Evolutionary conservation across 30 jellyfish, hydroid and myxozoan species (phyloP), one percentile per base, ranked within the genome.

Genomic region (Morbakka virulenta): DNA sequence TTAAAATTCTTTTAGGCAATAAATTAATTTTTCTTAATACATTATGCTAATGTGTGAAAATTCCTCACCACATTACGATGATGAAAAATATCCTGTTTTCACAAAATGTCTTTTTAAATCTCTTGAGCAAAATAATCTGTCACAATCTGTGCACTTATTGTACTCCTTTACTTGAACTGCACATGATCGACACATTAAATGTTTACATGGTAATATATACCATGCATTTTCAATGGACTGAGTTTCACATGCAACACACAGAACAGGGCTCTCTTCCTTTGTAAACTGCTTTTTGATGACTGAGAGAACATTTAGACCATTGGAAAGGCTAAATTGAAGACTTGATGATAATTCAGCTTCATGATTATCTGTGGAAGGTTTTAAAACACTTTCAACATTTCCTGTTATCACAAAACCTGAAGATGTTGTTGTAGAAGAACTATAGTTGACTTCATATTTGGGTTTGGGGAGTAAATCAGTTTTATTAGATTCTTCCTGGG

Each of bases 111-210:
- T 36, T 17, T 35, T 52, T 51, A 82, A 53, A 3, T 69, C 86
- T 14, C 50, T 62, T 25, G 20, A 53, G 4, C 57, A 27, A 63
- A 69, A 82, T 3, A 11, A 1, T n/a, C 9, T 30, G 3, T 0
- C n/a, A 52, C 94, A 82, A 1, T 22, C 28, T 14, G 28, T 64
- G 29, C 94, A 82, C n/a, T 26, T 27, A 4, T 62, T 57, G 25
- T 23, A 14, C 1, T 25, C 71, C 25, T 36, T 1, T 0, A 50
- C 48, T 11, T 2, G 20, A 0, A 26, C n/a, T 6, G 76, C 30
- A 31, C 95, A 84, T 35, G 49, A 29, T 57, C 95, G 66, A 57
- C 95, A 84, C 23, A 52, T 33, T 14, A 76, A 1, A 41, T 84
- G 95, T 1, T 50, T 36, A 72, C 95, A 84, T 2, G 82, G 80